These are phyloP conservation scores for Riparia riparia DNA, from an alignment of 2,113 vertebrate genomes.

Conservation along the genomic window DNA sequence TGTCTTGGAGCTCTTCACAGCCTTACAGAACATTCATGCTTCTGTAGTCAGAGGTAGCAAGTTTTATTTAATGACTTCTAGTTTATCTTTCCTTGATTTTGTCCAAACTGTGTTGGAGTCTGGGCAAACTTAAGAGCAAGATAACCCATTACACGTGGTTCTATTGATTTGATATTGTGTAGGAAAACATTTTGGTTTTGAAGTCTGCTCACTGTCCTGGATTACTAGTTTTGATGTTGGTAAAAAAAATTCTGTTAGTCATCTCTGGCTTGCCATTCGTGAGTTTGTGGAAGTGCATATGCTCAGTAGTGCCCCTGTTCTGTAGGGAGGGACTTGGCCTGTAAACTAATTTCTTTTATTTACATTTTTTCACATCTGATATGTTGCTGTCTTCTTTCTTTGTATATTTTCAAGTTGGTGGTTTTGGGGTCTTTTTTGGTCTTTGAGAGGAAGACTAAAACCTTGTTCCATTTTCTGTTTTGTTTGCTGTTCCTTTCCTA, in stretches of 20 bases:
- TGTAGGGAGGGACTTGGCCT: not conserved
- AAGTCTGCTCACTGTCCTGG: fast-evolving
- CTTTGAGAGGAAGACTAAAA: not conserved
- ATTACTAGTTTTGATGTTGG: not conserved
- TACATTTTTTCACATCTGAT: not conserved
- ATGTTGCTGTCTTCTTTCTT: not conserved
- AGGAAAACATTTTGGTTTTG: not conserved
- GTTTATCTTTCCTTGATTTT: not conserved
- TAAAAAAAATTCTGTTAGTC: not conserved
- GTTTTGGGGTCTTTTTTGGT: not conserved
- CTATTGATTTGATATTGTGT: not conserved
- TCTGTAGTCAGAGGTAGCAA: not conserved
- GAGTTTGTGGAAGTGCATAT: not conserved
- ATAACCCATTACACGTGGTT: fast-evolving
- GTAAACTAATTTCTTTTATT: not conserved
- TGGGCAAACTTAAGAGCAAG: not conserved
- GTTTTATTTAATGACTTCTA: not conserved
- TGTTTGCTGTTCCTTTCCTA: not conserved
- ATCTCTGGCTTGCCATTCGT: not conserved
- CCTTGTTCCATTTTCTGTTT: not conserved
- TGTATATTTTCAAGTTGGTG: not conserved
- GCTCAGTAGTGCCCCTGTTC: not conserved
- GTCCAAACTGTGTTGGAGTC: not conserved
- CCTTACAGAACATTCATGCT: not conserved
- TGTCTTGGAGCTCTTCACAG: not conserved